These are phyloP conservation scores for Eugnorisma glareosa DNA, from an alignment of 2,888 invertebrate genomes.

Conservation along the genomic window DNA sequence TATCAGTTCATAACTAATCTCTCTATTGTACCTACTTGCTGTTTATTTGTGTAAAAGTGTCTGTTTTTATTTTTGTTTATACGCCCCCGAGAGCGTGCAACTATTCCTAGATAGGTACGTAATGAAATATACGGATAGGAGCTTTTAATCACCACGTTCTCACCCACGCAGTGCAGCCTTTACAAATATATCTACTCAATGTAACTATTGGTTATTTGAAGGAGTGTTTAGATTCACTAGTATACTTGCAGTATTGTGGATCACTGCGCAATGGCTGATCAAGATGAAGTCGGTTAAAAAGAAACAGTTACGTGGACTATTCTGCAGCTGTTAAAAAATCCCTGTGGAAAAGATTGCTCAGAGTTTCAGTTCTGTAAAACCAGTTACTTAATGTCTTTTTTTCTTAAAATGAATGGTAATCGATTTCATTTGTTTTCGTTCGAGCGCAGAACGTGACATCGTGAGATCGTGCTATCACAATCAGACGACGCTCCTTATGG, in stretches of 20 bases:
- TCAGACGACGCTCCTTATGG: background rate
- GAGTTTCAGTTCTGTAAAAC: background rate
- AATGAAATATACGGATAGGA: conserved; percentile 11
- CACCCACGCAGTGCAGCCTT: conserved; percentile 45
- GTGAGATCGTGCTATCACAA: conserved; percentile 2
- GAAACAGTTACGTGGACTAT: background rate
- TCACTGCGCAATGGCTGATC: background rate
- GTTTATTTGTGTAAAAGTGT: background rate
- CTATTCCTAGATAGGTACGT: conserved; percentile 46
- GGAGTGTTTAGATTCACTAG: conserved; percentile 5
- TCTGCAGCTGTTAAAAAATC: background rate
- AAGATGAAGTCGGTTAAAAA: too few relatives aligned
- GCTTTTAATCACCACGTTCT: conserved; percentile 26
- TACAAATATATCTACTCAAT: background rate
- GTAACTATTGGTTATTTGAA: background rate
- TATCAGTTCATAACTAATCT: background rate
- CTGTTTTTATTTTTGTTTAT: conserved; percentile 36
- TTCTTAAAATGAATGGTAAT: background rate
- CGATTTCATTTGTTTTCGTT: conserved; percentile 35
- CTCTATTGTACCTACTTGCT: background rate
- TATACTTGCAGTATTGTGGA: background rate
- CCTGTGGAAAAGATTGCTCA: background rate
- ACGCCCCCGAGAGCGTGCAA: background rate
- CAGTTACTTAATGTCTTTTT: background rate
- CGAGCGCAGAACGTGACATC: background rate